Evolutionary conservation across 2,797 vertebrate genomes (phyloP).

Genomic region (Perodicticus potto): DNA sequence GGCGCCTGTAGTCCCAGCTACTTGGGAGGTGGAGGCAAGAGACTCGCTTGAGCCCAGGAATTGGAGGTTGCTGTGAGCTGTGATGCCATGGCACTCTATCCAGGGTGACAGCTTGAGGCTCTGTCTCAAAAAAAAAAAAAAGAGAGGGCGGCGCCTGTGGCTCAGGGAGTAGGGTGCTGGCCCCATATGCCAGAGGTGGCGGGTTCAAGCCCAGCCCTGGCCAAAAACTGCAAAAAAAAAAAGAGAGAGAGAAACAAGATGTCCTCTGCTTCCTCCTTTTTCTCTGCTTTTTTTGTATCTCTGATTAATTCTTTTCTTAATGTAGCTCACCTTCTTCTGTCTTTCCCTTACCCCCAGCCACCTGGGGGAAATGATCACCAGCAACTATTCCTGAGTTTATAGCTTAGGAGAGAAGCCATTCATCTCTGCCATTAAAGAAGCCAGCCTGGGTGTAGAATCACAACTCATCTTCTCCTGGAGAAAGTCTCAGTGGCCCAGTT

Average conservation of each 20-base stretch:
- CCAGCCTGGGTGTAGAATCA: neutral
- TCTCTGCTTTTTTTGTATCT: neutral
- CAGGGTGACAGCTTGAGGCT: too few relatives aligned
- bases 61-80: too few relatives aligned
- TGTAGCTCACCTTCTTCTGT: neutral
- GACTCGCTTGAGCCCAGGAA: too few relatives aligned
- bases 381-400: conserved; percentile 16
- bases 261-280: neutral
- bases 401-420: neutral
- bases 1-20: too few relatives aligned
- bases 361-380: neutral
- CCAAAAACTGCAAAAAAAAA: too few relatives aligned
- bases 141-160: too few relatives aligned
- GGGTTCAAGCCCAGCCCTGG: too few relatives aligned
- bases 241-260: neutral
- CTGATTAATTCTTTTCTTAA: neutral
- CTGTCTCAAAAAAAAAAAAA: too few relatives aligned
- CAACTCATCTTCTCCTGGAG: neutral
- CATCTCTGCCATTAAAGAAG: neutral
- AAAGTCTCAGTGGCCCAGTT: neutral
- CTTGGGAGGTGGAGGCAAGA: too few relatives aligned
- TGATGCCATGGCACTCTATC: too few relatives aligned
- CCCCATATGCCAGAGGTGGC: too few relatives aligned
- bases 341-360: accelerated
- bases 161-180: too few relatives aligned